Conservation (phyloP, 2,113 vertebrate genomes). For the Aviceda subcristata region DNA sequence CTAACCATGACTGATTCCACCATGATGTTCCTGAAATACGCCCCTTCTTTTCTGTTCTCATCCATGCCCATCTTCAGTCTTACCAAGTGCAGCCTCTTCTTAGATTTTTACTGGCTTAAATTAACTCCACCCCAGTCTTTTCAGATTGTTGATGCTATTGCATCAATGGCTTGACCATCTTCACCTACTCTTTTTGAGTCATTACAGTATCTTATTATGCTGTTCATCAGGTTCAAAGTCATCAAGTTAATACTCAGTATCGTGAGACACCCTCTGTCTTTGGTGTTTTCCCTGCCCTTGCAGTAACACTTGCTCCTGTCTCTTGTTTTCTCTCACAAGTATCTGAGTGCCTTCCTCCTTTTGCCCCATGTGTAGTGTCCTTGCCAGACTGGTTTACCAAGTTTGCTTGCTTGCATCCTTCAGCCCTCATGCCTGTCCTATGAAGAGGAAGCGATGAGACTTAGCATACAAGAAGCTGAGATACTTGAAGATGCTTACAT, state of each 20-base stretch:
- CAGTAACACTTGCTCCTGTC: background rate
- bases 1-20: background rate
- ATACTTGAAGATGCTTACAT: background rate
- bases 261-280: background rate
- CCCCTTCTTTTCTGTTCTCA: background rate
- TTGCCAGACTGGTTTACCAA: constrained; percentile 5
- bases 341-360: background rate
- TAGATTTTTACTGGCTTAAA: background rate
- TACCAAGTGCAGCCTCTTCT: background rate
- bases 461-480: background rate
- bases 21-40: background rate
- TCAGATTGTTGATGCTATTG: background rate
- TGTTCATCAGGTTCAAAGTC: background rate
- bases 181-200: background rate
- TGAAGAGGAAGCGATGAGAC: background rate
- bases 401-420: background rate
- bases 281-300: background rate
- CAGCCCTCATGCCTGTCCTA: background rate
- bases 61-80: background rate
- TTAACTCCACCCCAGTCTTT: background rate
- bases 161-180: constrained; percentile 9
- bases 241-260: background rate
- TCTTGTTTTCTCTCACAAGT: background rate
- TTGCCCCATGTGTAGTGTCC: background rate
- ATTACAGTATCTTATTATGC: background rate